Evolutionary conservation across 2,888 invertebrate genomes (phyloP).

Genomic region (Protophormia terraenovae): DNA sequence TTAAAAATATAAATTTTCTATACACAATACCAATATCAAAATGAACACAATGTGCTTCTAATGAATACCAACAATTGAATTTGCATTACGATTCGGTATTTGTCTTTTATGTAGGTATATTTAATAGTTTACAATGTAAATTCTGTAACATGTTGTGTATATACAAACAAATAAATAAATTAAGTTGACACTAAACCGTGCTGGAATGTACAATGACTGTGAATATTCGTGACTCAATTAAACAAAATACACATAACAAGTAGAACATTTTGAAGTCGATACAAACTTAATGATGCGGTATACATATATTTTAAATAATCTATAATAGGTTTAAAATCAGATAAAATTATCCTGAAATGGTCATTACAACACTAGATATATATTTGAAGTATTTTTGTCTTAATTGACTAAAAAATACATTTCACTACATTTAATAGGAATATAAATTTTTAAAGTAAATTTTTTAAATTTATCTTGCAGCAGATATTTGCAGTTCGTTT

Average conservation of each 20-base stretch:
- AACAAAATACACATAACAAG: constrained; percentile 32
- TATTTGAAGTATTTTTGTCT: too few relatives aligned
- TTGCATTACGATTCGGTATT: neutral
- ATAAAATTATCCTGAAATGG: too few relatives aligned
- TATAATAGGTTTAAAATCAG: neutral
- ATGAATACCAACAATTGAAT: neutral
- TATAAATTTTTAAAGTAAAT: too few relatives aligned
- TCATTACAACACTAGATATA: too few relatives aligned
- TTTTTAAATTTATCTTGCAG: too few relatives aligned
- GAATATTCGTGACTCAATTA: constrained; percentile 65
- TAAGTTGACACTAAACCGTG: constrained; percentile 63
- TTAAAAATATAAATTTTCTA: neutral
- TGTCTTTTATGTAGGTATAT: constrained; percentile 27
- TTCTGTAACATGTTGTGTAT: constrained; percentile 35
- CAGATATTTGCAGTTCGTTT: too few relatives aligned
- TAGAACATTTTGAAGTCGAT: neutral
- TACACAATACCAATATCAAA: neutral
- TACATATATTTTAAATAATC: neutral
- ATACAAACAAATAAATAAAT: constrained; percentile 61
- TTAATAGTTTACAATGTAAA: constrained; percentile 23
- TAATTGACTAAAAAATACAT: too few relatives aligned
- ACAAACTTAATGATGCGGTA: neutral
- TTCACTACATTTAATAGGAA: too few relatives aligned
- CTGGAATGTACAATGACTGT: constrained; percentile 57
- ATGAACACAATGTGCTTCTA: neutral